Evolutionary conservation across 2,888 invertebrate species (phyloP), one percentile per base, ranked within the genome.

Genomic region (Agriopis aurantiaria): DNA sequence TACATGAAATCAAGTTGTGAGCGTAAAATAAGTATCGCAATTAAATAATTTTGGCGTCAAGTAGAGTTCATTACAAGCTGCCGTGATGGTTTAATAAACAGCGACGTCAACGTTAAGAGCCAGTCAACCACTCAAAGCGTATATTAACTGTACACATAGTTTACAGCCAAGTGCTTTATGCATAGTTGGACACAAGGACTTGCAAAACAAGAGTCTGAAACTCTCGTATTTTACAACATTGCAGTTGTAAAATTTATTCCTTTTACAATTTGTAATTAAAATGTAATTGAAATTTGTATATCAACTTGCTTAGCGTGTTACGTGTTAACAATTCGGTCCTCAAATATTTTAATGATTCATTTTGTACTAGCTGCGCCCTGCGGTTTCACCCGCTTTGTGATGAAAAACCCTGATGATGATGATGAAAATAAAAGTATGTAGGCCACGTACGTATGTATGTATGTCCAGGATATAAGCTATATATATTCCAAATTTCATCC

Each of bases 21-120:
- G 49, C 10, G 14, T 51, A 12, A 51, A 40, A 7, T 46, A 8
- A 59, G 40, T 52, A 51, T 23, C 7, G 40, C 17, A 14, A 52
- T 51, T 61, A 56, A 67, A 57, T 68, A 55, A 60, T 55, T 60
- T 51, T 51, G 49, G 48, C 51, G 33, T n/a, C 8, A 23, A 56
- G 56, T 48, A 49, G 60, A 45, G 43, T 59, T 62, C 65, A 64
- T 65, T 52, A 61, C 53, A 64, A 67, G 48, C 68, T 63, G 48
- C 61, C 57, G 52, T 58, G 53, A 49, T 60, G 65, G 55, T 48
- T 63, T 56, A 49, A n/a, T 62, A 69, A 65, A 65, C 56, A 68
- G 33, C 9, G 48, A 43, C 5, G 17, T 14, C 9, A 23, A 43
- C 5, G 17, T 14, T 14, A 23, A 45, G 43, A 57, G 58, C n/a